Conservation (phyloP, 1,140 invertebrate species). For the Orchesella cincta region DNA sequence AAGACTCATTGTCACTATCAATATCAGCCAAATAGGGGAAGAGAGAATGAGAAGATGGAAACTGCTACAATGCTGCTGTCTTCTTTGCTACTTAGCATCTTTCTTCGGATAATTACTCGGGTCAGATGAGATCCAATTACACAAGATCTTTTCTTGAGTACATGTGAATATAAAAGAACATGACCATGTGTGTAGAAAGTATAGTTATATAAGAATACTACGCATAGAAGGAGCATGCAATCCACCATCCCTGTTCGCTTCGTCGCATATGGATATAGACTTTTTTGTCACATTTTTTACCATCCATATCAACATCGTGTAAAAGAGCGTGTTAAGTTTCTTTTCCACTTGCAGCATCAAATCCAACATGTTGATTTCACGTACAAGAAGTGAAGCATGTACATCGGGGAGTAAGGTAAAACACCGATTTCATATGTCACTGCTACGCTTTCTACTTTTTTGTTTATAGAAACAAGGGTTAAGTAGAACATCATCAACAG, state of each 20-base stretch:
- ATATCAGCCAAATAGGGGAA: not conserved
- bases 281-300: not conserved
- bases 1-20: not conserved
- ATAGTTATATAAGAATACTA: not conserved
- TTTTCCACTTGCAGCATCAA: not conserved
- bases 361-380: too few species aligned
- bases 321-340: conserved; percentile 13
- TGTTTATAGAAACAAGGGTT: not conserved
- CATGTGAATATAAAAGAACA: not conserved
- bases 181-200: not conserved
- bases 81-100: not conserved
- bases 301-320: conserved; percentile 2
- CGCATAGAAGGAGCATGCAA: too few species aligned
- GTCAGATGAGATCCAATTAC: conserved; percentile 13
- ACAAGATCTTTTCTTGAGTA: not conserved
- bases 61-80: not conserved
- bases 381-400: too few species aligned
- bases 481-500: not conserved
- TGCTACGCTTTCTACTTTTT: not conserved
- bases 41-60: too few species aligned
- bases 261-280: not conserved
- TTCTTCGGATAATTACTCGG: conserved; percentile 22
- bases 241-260: not conserved
- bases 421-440: not conserved
- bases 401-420: too few species aligned